Percentiles rank a stretch among this genome's conserved stretches.
phyloP scores from a whole-genome alignment of 2,797 vertebrate species.

The Apogon hyalosoma region DNA sequence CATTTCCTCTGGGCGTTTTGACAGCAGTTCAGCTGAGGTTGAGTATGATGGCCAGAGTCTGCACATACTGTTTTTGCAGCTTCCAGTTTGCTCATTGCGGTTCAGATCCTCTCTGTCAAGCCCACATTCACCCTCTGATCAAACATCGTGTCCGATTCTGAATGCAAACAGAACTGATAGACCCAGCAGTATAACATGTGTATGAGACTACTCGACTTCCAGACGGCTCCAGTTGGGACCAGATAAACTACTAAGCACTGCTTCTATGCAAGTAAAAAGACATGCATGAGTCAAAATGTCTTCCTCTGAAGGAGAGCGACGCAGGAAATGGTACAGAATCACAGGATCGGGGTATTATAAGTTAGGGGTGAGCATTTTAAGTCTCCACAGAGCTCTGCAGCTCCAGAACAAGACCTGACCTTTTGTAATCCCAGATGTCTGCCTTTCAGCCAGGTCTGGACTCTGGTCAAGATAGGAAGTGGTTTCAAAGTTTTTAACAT shows the following conservation, averaged over 20 bases:
- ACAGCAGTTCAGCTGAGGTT: neutral
- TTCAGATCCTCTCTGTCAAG: slow-evolving; percentile 16
- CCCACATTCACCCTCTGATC: slow-evolving; percentile 30
- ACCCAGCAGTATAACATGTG: slow-evolving; percentile 26
- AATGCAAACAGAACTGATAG: slow-evolving; percentile 41
- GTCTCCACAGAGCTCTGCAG: slow-evolving; percentile 48
- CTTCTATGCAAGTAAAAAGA: slow-evolving; percentile 29
- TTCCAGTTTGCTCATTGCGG: slow-evolving; percentile 1
- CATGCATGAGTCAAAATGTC: slow-evolving; percentile 22
- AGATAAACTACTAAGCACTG: slow-evolving; percentile 44
- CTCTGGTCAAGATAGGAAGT: neutral
- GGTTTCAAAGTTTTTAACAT: slow-evolving; percentile 24
- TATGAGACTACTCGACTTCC: slow-evolving; percentile 21
- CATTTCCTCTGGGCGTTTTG: neutral
- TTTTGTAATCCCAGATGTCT: slow-evolving; percentile 30
- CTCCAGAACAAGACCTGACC: slow-evolving; percentile 28
- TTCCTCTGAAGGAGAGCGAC: slow-evolving; percentile 16
- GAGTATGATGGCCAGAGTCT: slow-evolving; percentile 7
- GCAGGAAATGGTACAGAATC: slow-evolving; percentile 7
- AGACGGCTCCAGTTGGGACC: slow-evolving; percentile 24
- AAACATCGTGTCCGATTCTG: slow-evolving; percentile 27
- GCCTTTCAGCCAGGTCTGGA: slow-evolving; percentile 8
- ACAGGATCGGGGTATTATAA: slow-evolving; percentile 15
- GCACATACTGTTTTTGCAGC: neutral
- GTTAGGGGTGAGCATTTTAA: neutral